A percentile compares a stretch with the other conserved stretches of the same genome.
These are phyloP conservation scores for Lepus americanus DNA, from an alignment of 2,113 vertebrate species.

Conservation along the genomic window DNA sequence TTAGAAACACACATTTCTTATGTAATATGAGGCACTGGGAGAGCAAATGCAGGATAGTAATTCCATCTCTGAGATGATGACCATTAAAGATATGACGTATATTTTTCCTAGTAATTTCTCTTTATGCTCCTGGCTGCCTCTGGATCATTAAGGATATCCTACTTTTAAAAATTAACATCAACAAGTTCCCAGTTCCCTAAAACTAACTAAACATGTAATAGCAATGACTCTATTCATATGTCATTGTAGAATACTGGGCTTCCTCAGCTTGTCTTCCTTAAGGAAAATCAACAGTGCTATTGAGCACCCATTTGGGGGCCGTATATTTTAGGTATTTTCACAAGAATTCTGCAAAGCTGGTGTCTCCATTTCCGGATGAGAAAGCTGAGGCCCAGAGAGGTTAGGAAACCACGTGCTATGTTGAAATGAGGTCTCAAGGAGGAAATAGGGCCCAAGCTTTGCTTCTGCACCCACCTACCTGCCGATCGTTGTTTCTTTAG, in stretches of 20 bases:
- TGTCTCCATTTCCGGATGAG: neutral
- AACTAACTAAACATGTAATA: neutral
- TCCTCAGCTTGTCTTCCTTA: neutral
- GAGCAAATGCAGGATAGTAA: neutral
- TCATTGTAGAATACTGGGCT: neutral
- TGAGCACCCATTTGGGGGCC: neutral
- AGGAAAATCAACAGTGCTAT: neutral
- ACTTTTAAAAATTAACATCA: neutral
- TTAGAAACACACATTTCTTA: slow-evolving; percentile 24
- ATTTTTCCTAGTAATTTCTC: neutral
- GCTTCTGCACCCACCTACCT: neutral
- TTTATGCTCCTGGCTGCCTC: neutral
- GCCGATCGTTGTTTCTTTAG: neutral
- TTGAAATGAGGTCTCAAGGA: neutral
- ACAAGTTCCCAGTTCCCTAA: neutral
- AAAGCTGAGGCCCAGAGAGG: slow-evolving; percentile 4
- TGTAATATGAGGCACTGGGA: neutral
- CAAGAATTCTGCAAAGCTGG: slow-evolving; percentile 13
- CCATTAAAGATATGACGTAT: neutral
- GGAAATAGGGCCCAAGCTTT: neutral
- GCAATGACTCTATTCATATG: neutral
- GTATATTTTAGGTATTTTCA: slow-evolving; percentile 4
- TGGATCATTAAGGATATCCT: neutral
- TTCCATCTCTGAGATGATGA: neutral
- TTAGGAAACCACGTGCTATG: neutral